Percentiles rank a stretch among this genome's conserved stretches.
phyloP scores from a whole-genome alignment of 2,113 vertebrate genomes.

The Merops nubicus region DNA sequence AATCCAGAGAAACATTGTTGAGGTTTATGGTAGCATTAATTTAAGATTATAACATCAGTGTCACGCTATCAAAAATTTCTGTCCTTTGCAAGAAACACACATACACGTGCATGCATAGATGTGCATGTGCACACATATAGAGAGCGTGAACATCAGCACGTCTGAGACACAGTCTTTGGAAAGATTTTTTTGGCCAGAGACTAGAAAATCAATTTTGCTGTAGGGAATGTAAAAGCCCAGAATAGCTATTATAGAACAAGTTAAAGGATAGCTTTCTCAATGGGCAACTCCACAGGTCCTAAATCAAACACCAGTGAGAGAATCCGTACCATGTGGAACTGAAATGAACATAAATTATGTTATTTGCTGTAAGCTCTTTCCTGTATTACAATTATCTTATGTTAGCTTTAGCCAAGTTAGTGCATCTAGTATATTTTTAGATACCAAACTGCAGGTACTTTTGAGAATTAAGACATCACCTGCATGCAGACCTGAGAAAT shows the following conservation, averaged over 20 bases:
- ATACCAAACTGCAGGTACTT: neutral
- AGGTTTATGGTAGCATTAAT: neutral
- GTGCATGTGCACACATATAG: neutral
- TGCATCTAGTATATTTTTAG: neutral
- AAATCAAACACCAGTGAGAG: slow-evolving; percentile 21
- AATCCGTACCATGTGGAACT: neutral
- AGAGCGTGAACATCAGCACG: neutral
- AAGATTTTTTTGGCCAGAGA: neutral
- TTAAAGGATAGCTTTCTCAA: slow-evolving; percentile 29
- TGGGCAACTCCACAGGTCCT: neutral
- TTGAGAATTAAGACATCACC: neutral
- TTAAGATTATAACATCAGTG: neutral
- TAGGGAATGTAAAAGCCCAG: neutral
- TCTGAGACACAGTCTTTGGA: neutral
- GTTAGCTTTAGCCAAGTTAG: neutral
- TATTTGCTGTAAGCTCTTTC: neutral
- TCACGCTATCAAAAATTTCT: neutral
- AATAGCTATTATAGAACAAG: slow-evolving; percentile 11
- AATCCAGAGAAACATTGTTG: neutral
- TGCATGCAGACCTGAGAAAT: neutral
- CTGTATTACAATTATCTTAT: neutral
- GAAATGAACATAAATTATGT: neutral
- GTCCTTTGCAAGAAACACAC: neutral
- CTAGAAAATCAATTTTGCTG: slow-evolving; percentile 14
- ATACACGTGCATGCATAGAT: neutral